Percentiles rank a stretch among this genome's conserved stretches.
These are phyloP conservation scores for Serilophus lunatus DNA, from an alignment of 2,113 vertebrate species.

Conservation along the genomic window DNA sequence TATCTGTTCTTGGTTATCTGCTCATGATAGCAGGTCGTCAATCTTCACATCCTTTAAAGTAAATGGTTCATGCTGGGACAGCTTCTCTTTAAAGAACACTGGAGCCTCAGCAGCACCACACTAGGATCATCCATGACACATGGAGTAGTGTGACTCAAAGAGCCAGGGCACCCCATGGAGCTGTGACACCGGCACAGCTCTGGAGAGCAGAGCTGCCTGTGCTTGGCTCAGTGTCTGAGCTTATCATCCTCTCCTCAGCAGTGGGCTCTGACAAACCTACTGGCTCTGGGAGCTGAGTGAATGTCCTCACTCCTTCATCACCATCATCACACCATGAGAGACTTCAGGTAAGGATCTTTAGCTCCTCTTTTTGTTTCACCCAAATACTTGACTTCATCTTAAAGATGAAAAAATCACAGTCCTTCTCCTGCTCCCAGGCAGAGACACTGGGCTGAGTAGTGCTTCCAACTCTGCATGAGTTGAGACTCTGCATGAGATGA, in stretches of 20 bases:
- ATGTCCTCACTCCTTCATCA: not conserved
- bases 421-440: not conserved
- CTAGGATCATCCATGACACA: not conserved
- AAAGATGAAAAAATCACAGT: not conserved
- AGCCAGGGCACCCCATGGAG: not conserved
- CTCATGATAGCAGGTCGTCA: not conserved
- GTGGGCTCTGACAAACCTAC: not conserved
- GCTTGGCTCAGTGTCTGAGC: not conserved
- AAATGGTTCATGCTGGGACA: rapidly evolving
- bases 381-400: not conserved
- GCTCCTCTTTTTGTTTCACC: not conserved
- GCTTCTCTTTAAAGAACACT: not conserved
- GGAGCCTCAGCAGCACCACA: not conserved
- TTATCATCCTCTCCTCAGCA: not conserved
- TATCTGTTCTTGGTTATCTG: not conserved
- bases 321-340: not conserved
- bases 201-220: not conserved
- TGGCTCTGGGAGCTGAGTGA: not conserved
- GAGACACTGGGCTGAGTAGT: not conserved
- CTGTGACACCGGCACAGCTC: not conserved
- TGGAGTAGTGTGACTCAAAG: not conserved
- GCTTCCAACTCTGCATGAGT: not conserved
- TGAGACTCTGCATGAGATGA: not conserved
- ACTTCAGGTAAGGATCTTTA: not conserved
- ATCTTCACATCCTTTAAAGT: not conserved